Percentiles rank a stretch among this genome's conserved stretches.
These are phyloP conservation scores for Pristionchus arcanus DNA, from an alignment of 2,888 invertebrate genomes.

Conservation along the genomic window DNA sequence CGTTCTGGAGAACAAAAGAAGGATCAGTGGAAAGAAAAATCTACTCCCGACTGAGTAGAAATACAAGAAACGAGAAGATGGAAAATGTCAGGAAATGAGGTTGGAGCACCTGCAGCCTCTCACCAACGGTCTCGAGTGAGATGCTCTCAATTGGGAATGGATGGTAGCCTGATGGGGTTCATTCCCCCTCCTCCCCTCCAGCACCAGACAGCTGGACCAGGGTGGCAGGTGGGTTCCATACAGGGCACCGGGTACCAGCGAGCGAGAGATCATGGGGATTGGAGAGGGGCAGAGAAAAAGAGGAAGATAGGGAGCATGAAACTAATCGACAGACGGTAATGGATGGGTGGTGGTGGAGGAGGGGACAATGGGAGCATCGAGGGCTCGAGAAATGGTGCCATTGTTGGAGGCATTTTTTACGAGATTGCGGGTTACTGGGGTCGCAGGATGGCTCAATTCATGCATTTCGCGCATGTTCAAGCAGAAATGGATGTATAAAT, in stretches of 20 bases:
- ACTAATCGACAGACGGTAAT: conserved; percentile 38
- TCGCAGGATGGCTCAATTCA: too few relatives aligned
- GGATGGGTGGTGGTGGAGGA: not conserved
- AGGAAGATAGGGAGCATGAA: not conserved
- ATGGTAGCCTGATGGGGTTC: not conserved
- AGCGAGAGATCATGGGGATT: not conserved
- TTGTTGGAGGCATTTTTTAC: not conserved
- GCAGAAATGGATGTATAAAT: too few relatives aligned
- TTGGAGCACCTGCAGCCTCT: not conserved
- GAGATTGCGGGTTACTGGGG: not conserved
- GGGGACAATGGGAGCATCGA: not conserved
- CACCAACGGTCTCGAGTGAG: not conserved
- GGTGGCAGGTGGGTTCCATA: not conserved
- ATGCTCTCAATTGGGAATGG: not conserved
- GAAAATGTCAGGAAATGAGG: not conserved
- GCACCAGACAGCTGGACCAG: conserved; percentile 13
- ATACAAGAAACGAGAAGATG: too few relatives aligned
- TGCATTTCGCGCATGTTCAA: too few relatives aligned
- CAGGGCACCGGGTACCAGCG: not conserved
- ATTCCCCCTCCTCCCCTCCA: not conserved
- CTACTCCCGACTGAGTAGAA: too few relatives aligned
- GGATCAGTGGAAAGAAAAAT: not conserved
- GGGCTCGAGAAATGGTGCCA: not conserved
- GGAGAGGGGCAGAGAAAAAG: not conserved
- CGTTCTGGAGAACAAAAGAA: not conserved